phyloP scores from a whole-genome alignment of 2,888 invertebrate species.

The Syrphus vitripennis region DNA sequence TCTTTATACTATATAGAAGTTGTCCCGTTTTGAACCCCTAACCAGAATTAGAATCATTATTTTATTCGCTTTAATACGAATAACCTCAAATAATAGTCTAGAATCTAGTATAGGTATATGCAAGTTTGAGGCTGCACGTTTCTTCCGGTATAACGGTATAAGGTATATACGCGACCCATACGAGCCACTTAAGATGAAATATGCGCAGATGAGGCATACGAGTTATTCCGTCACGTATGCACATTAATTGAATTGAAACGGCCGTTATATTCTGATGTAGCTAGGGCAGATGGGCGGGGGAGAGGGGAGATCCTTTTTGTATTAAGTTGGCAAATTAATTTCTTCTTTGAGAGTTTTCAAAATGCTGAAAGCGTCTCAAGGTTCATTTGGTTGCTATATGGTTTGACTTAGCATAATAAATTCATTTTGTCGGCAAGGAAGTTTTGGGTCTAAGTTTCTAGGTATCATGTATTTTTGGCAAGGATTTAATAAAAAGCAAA shows the following conservation, averaged over 20 bases:
- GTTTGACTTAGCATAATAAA: neutral
- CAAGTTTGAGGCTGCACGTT: constrained; percentile 25
- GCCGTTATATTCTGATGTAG: neutral
- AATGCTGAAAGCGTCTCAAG: constrained; percentile 40
- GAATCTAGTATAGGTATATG: too few species aligned
- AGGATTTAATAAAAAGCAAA: too few species aligned
- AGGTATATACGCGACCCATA: constrained; percentile 16
- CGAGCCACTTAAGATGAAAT: constrained; percentile 65
- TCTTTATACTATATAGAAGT: constrained; percentile 5
- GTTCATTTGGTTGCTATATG: neutral
- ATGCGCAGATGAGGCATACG: constrained; percentile 60
- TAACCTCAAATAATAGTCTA: constrained; percentile 67
- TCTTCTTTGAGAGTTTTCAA: constrained; percentile 31
- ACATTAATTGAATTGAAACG: constrained; percentile 70
- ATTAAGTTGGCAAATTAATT: constrained; percentile 34
- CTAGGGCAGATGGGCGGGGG: neutral
- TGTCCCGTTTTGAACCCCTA: neutral
- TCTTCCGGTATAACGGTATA: neutral
- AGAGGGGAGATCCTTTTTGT: constrained; percentile 11
- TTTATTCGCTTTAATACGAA: constrained; percentile 57
- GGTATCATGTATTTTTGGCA: neutral
- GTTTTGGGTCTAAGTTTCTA: neutral
- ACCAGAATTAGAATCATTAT: constrained; percentile 12
- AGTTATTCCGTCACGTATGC: constrained; percentile 69
- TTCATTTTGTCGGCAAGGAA: neutral